Evolutionary conservation across 2,797 vertebrate genomes (phyloP).

Genomic region (Sebastes umbrosus): DNA sequence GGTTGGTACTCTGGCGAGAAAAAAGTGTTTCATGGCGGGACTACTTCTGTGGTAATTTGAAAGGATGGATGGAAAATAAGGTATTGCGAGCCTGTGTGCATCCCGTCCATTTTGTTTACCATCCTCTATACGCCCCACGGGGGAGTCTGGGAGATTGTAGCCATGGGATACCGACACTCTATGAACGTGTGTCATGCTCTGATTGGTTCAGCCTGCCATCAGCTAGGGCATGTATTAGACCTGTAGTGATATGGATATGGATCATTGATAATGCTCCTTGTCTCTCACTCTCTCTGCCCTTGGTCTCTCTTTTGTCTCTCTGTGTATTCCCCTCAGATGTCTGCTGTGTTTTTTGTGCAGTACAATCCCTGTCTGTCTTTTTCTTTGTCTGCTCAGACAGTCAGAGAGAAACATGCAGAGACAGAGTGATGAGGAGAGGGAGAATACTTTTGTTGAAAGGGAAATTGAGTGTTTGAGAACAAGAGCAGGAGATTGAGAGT

Average conservation of each 20-base stretch:
- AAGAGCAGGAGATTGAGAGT: constrained; percentile 11
- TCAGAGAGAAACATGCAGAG: not conserved
- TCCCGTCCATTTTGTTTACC: constrained; percentile 52
- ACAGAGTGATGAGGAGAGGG: not conserved
- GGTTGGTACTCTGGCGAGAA: not conserved
- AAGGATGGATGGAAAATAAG: not conserved
- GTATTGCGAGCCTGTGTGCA: constrained; percentile 18
- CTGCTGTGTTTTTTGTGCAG: not conserved
- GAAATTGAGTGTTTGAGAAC: not conserved
- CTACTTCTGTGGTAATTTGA: not conserved
- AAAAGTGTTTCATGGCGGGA: constrained; percentile 1
- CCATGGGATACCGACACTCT: constrained; percentile 59
- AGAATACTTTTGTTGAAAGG: not conserved
- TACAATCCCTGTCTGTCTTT: not conserved
- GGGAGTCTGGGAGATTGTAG: constrained; percentile 59
- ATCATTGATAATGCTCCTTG: constrained; percentile 46
- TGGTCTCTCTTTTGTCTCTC: constrained; percentile 4
- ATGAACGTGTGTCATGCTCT: constrained; percentile 47
- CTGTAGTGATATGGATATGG: constrained; percentile 57
- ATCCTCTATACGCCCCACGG: not conserved
- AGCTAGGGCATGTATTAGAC: constrained; percentile 42
- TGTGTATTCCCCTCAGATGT: not conserved
- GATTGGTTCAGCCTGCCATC: constrained; percentile 62
- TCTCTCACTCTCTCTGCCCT: constrained; percentile 7
- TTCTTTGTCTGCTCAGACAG: constrained; percentile 7